phyloP scores from a whole-genome alignment of 2,888 invertebrate species.

The Trypoxylon attenuatum region DNA sequence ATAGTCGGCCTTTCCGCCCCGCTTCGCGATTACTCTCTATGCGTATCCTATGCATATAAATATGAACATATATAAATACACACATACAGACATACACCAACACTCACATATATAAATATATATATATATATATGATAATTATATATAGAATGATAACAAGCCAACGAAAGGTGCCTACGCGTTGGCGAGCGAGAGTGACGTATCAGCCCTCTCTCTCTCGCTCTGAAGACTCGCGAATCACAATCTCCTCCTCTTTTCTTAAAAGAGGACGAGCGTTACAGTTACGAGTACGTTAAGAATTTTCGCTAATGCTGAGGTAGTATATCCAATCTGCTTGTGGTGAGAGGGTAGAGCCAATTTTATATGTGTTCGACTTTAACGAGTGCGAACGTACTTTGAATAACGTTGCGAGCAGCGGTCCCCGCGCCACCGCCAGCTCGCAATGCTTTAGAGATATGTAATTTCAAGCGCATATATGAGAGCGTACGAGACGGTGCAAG shows the following conservation, averaged over 20 bases:
- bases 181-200: conserved; percentile 35
- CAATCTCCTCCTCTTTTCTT: neutral
- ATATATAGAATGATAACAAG: conserved; percentile 41
- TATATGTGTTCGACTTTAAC: conserved; percentile 62
- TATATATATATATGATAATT: conserved; percentile 11
- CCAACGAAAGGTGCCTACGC: conserved; percentile 54
- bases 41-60: conserved; percentile 10
- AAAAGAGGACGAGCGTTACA: conserved; percentile 45
- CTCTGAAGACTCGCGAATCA: neutral
- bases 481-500: conserved; percentile 48
- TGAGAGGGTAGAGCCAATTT: conserved; percentile 72
- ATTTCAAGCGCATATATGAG: conserved; percentile 25
- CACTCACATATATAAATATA: conserved; percentile 19
- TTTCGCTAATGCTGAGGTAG: conserved; percentile 63
- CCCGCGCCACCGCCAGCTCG: conserved; percentile 38
- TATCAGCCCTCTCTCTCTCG: too few relatives aligned
- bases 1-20: neutral
- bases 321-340: conserved; percentile 69
- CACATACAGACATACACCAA: conserved; percentile 13
- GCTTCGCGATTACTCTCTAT: conserved; percentile 12
- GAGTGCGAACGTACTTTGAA: conserved; percentile 55
- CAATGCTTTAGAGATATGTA: conserved; percentile 37
- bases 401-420: conserved; percentile 44
- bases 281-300: conserved; percentile 52
- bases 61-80: conserved; percentile 24